Conservation (phyloP, 2,113 vertebrate genomes). For the Eolophus roseicapilla region DNA sequence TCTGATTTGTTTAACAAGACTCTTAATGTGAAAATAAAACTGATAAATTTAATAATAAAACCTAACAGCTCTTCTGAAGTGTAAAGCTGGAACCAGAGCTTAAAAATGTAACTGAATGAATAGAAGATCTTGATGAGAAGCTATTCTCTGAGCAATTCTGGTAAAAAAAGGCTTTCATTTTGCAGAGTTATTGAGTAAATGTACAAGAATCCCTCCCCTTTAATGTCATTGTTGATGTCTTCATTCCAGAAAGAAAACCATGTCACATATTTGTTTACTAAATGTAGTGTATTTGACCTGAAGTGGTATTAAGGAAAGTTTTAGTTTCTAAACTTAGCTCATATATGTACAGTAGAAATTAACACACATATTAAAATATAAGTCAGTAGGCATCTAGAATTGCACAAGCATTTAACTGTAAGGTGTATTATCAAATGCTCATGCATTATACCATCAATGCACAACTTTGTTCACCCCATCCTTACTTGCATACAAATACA, state of each 20-base stretch:
- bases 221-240: neutral
- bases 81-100: neutral
- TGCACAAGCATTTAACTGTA: neutral
- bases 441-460: neutral
- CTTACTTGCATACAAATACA: neutral
- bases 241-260: neutral
- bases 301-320: neutral
- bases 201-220: neutral
- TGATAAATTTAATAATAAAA: neutral
- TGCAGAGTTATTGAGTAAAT: neutral
- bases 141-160: neutral
- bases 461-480: neutral
- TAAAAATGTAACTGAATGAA: neutral
- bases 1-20: neutral
- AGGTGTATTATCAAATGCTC: neutral
- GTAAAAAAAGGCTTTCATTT: neutral
- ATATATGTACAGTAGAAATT: neutral
- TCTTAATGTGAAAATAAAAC: neutral
- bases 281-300: neutral
- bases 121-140: neutral
- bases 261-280: neutral
- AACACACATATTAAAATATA: neutral
- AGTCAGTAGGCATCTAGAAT: neutral
- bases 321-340: neutral
- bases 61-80: neutral